Evolutionary conservation across 2,888 invertebrate genomes (phyloP), one percentile per base, ranked within the genome.

Genomic region (Synergus gifuensis): DNA sequence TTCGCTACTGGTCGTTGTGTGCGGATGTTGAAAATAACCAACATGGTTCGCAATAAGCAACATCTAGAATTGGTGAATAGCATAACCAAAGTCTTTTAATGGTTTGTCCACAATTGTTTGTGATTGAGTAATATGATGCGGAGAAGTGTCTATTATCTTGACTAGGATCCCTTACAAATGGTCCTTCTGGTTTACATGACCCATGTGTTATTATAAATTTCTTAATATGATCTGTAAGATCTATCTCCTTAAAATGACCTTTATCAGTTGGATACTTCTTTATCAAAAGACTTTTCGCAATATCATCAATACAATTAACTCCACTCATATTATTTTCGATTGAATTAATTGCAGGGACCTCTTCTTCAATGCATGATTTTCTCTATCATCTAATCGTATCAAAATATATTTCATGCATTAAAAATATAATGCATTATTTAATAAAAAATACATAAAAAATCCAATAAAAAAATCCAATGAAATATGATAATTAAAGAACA

Each of bases 31-130:
- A 14, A 46, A 83, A 84, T 73, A 85, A 77, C 83, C 83, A 84
- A 73, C 85, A 84, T 7, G 84, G 81, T 76, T 84, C 80, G 49
- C 85, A 85, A 76, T 85, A 85, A 64, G 54, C 77, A 76, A 76
- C 76, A 76, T 83, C 79, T 54, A 60, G 46, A 66, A 78, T 76
- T 58, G 60, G 46, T 36, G 84, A 84, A 63, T 11, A 44, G n/a
- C n/a, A n/a, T n/a, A n/a, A n/a, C n/a, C n/a, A n/a, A n/a, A n/a
- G n/a, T n/a, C n/a, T n/a, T n/a, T 79, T 64, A 77, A 84, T 78
- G 76, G 73, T 78, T 64, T 83, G 40, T 46, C 77, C 77, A 60
- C 66, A 28, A 77, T 73, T 82, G 28, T 73, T 78, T 18, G 44
- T 77, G 16, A 76, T 44, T 14, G 67, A 36, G 67, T 81, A 81